Percentiles rank a stretch among this genome's conserved stretches.
Evolutionary conservation across 2,113 vertebrate species (phyloP).

Genomic region (Empidonax traillii): DNA sequence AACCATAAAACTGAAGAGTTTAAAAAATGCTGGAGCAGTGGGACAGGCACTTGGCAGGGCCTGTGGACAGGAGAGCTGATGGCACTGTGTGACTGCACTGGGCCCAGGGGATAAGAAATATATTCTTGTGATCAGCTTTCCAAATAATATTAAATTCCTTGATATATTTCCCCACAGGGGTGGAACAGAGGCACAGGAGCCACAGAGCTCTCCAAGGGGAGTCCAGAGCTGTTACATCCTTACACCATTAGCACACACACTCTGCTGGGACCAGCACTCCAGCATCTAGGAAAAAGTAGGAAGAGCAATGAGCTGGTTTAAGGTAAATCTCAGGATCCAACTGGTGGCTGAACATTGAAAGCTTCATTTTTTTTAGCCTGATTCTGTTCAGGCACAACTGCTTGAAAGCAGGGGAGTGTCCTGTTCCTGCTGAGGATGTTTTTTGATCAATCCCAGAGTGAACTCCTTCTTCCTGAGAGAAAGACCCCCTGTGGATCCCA

Average conservation of each 20-base stretch:
- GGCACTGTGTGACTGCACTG: neutral
- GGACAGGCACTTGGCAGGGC: neutral
- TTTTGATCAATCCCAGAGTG: neutral
- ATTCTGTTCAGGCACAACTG: neutral
- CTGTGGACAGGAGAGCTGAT: neutral
- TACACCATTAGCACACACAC: neutral
- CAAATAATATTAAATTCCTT: slow-evolving; percentile 2
- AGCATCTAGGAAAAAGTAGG: neutral
- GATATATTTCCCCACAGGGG: neutral
- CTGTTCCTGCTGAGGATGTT: neutral
- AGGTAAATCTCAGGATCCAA: neutral
- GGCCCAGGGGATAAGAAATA: neutral
- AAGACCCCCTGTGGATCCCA: neutral
- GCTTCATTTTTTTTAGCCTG: neutral
- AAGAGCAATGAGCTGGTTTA: neutral
- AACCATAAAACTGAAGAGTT: neutral
- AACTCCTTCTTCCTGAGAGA: neutral
- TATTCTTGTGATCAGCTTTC: neutral
- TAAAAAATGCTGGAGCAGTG: neutral
- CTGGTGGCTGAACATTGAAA: neutral
- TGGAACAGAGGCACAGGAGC: neutral
- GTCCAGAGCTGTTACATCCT: neutral
- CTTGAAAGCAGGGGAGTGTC: neutral
- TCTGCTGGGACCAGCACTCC: neutral
- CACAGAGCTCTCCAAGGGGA: neutral